These are phyloP conservation scores for Bradypus variegatus DNA, from an alignment of 2,797 vertebrate genomes.

Conservation along the genomic window DNA sequence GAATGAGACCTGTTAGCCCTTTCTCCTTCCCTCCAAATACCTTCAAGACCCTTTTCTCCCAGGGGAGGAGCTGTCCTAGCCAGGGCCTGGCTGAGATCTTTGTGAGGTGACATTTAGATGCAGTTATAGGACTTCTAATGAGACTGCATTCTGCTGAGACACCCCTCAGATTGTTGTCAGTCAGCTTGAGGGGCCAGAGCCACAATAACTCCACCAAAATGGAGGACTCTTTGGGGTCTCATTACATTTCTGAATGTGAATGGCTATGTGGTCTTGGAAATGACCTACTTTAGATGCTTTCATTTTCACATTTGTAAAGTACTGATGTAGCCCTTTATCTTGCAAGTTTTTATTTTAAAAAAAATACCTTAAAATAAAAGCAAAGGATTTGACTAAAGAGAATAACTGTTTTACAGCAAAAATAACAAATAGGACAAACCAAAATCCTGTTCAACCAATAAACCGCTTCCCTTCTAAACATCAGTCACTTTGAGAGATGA, in stretches of 20 bases:
- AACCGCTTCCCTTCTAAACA: neutral
- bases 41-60: slow-evolving; percentile 40
- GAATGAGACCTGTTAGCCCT: slow-evolving; percentile 38
- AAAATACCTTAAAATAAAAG: slow-evolving; percentile 6
- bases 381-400: neutral
- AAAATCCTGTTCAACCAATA: neutral
- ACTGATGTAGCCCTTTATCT: neutral
- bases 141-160: neutral
- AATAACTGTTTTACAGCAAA: neutral
- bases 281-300: neutral
- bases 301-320: neutral
- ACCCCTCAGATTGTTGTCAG: too few species aligned
- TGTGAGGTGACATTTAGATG: neutral
- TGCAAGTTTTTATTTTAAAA: neutral
- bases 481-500: neutral
- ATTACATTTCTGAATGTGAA: neutral
- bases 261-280: neutral
- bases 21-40: slow-evolving; percentile 28
- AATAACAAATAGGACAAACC: slow-evolving; percentile 22
- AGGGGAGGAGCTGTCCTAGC: neutral
- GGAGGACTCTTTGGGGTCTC: neutral
- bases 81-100: neutral
- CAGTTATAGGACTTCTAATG: neutral
- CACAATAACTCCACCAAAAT: neutral
- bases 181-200: neutral